These are phyloP conservation scores for Parus major DNA, from an alignment of 2,113 vertebrate genomes.

Conservation along the genomic window DNA sequence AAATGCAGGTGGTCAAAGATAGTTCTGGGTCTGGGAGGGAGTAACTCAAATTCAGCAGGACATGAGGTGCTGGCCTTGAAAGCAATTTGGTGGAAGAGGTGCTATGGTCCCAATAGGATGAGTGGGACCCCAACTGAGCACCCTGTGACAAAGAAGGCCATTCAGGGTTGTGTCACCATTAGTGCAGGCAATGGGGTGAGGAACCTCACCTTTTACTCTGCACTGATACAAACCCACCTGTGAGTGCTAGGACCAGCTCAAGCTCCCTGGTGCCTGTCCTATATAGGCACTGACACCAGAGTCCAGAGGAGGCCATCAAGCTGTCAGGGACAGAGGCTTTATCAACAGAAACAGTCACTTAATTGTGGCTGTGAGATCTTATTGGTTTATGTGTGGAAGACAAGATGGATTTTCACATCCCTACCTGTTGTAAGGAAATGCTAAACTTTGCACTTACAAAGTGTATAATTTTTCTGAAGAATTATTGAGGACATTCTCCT, in stretches of 20 bases:
- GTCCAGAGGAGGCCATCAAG: neutral
- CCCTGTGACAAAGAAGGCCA: neutral
- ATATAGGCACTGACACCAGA: neutral
- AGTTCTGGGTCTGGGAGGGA: neutral
- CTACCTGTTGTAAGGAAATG: neutral
- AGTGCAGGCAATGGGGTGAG: neutral
- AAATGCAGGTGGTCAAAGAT: neutral
- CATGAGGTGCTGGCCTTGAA: neutral
- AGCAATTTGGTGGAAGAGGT: neutral
- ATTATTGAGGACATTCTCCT: neutral
- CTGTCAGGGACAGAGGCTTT: neutral
- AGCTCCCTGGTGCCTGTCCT: neutral
- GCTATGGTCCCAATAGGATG: neutral
- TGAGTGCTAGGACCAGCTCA: neutral
- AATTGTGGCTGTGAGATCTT: neutral
- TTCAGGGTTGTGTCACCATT: neutral
- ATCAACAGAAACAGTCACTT: neutral
- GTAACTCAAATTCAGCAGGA: neutral
- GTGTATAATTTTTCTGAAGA: neutral
- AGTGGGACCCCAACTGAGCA: rapidly evolving
- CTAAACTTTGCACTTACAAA: neutral
- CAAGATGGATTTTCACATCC: neutral
- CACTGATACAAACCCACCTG: neutral
- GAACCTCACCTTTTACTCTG: neutral
- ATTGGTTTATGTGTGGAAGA: neutral